Conservation (phyloP, 2,113 vertebrate genomes). For the Junco hyemalis region DNA sequence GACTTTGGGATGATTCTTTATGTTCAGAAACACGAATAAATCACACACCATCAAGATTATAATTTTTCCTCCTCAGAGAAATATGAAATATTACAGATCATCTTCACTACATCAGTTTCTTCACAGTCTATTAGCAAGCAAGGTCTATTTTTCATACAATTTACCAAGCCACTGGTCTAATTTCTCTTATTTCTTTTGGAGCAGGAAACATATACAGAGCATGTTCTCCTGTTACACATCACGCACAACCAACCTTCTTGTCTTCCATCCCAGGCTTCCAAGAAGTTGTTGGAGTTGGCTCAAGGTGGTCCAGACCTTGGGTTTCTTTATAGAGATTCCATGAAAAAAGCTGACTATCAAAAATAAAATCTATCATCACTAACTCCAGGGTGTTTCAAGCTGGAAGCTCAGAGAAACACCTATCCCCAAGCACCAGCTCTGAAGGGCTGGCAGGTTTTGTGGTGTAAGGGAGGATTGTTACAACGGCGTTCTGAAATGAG, state of each 20-base stretch:
- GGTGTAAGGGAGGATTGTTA: neutral
- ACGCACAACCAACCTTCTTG: neutral
- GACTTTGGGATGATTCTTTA: conserved; percentile 62
- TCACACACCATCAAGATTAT: conserved; percentile 77
- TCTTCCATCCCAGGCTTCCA: neutral
- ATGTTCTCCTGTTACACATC: neutral
- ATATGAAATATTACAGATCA: conserved; percentile 76
- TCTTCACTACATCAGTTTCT: conserved; percentile 74
- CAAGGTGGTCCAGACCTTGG: neutral
- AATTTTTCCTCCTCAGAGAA: conserved; percentile 75
- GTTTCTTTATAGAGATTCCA: neutral
- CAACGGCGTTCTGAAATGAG: neutral
- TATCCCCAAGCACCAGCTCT: neutral
- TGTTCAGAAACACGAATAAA: conserved; percentile 74
- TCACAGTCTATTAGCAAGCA: conserved; percentile 76
- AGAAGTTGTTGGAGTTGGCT: neutral
- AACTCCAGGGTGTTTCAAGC: neutral
- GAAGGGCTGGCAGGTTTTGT: neutral
- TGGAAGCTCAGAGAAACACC: neutral
- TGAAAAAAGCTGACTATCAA: neutral
- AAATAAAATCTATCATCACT: neutral
- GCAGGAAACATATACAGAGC: conserved; percentile 24
- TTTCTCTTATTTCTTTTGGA: conserved; percentile 65
- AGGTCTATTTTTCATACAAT: conserved; percentile 74
- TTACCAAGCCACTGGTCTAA: conserved; percentile 77